These are phyloP conservation scores for Bellardia bayeri DNA, from an alignment of 2,888 invertebrate species.

Conservation along the genomic window DNA sequence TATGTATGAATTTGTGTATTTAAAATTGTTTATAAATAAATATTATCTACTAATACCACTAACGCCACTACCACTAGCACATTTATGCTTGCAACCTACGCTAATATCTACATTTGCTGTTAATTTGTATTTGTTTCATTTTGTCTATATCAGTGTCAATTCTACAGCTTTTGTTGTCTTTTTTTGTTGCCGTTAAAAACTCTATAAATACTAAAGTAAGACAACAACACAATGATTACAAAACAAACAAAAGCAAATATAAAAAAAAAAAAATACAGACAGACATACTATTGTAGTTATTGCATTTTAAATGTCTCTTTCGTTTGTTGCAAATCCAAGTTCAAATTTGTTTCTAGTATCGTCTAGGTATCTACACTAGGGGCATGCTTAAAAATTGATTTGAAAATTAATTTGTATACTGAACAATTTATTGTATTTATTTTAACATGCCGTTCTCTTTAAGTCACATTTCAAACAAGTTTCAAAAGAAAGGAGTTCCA, in stretches of 20 bases:
- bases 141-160: conserved; percentile 39
- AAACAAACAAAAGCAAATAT: conserved; percentile 72
- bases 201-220: conserved; percentile 74
- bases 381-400: not conserved
- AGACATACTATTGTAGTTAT: conserved; percentile 77
- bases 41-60: conserved; percentile 1
- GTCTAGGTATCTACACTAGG: conserved; percentile 9
- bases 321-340: conserved; percentile 71
- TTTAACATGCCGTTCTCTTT: no score
- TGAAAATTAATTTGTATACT: no score
- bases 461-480: no score
- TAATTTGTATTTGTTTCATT: conserved; percentile 44
- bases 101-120: not conserved
- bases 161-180: conserved; percentile 76
- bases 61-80: not conserved
- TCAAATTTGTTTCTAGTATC: conserved; percentile 45
- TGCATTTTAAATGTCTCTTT: conserved; percentile 80
- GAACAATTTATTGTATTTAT: no score
- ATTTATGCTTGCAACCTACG: not conserved
- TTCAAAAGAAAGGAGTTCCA: not conserved
- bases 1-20: not conserved
- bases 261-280: conserved; percentile 19
- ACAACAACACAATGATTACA: conserved; percentile 46
- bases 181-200: conserved; percentile 54
- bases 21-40: not conserved